A percentile compares a stretch with the other conserved stretches of the same genome.
Conservation (phyloP, 2,888 invertebrate genomes). For the Drosophila nr. fundita region DNA sequence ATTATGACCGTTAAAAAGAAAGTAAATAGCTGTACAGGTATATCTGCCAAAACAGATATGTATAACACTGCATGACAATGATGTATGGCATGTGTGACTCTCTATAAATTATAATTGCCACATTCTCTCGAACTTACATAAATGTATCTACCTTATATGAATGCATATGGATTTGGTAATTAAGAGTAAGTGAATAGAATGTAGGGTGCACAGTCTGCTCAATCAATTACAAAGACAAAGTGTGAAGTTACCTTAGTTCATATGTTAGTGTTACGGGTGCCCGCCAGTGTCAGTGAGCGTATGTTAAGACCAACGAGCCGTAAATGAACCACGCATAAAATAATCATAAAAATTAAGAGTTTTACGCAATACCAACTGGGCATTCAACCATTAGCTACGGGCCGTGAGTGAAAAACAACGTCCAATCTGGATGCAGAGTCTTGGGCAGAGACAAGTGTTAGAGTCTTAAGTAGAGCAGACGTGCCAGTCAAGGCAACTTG, state of each 20-base stretch:
- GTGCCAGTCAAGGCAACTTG: conserved; percentile 47
- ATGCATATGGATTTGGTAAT: conserved; percentile 18
- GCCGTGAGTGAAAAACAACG: conserved; percentile 42
- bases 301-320: conserved; percentile 62
- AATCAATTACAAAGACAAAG: conserved; percentile 57
- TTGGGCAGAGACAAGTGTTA: conserved; percentile 53
- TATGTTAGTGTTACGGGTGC: conserved; percentile 33
- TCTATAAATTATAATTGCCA: conserved; percentile 35
- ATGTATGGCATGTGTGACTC: conserved; percentile 24
- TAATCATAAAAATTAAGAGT: conserved; percentile 71
- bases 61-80: conserved; percentile 21
- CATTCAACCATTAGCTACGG: conserved; percentile 42
- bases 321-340: conserved; percentile 71
- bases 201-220: conserved; percentile 26
- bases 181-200: conserved; percentile 52
- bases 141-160: conserved; percentile 17
- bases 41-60: neutral
- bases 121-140: conserved; percentile 30
- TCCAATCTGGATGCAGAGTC: conserved; percentile 32
- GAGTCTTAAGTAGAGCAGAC: conserved; percentile 70
- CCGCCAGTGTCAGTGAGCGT: conserved; percentile 30
- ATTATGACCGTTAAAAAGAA: conserved; percentile 10
- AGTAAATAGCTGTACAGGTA: conserved; percentile 10
- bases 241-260: conserved; percentile 31
- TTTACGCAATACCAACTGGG: conserved; percentile 65